Base-by-base conservation (phyloP, 1,140 invertebrate genomes). In the Dreissena rostriformis region DNA sequence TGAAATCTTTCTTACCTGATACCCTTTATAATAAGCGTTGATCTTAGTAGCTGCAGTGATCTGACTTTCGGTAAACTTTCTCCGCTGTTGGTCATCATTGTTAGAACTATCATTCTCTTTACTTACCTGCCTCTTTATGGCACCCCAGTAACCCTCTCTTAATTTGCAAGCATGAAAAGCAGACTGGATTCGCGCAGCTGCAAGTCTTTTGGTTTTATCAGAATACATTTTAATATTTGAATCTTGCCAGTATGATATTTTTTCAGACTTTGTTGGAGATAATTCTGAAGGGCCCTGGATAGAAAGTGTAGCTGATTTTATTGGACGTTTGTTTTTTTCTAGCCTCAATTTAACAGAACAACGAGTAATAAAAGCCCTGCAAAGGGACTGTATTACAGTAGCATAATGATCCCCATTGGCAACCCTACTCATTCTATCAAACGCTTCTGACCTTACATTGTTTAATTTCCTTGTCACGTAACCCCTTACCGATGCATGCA, bases 171-270 rank as follows among this genome's bases (percentile, higher is more conserved):
- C 72, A 68, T 71, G 61, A 24, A 67, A 68, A 39, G 26, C 65
- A 57, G 81, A 17, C 53, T 83, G 81, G 14, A 83, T 76, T 49
- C 39, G 74, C 26, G 66, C 61, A 57, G 81, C 81, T 49, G 81
- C 49, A 24, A 39, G n/a, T 7, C 71, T 72, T 15, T 63, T 17
- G 49, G 79, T 82, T 82, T 74, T 82, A 63, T 82, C 79, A 17
- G 79, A 82, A 29, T 65, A 73, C 79, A 82, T 82, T 66, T 74
- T 82, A 4, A 82, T 74, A 63, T 82, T 65, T 12, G 81, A 76
- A 53, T 83, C 73, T 24, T 83, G 8, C 72, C 73, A 76, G 49
- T 75, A 83, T 51, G 72, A 70, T 8, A 68, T 65, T 67, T 82
- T 53, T 51, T 82, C 65, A 26, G 72, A 74, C 53, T 82, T 65